These are phyloP conservation scores for Harpalus rufipes DNA, from an alignment of 2,888 invertebrate species.

Conservation along the genomic window DNA sequence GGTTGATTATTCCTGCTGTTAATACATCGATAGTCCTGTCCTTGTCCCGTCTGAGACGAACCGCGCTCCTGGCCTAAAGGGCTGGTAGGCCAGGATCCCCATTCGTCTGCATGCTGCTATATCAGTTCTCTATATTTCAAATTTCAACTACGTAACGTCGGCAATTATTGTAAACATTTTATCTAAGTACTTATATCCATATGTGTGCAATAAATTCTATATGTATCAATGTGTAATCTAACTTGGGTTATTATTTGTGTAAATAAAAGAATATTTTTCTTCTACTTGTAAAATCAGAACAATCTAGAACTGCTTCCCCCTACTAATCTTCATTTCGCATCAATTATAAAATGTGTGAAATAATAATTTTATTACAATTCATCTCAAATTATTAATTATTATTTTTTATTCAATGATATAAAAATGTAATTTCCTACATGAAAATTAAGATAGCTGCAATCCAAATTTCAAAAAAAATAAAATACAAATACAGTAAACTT, in stretches of 20 bases:
- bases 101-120: slow-evolving; percentile 42
- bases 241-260: slow-evolving; percentile 49
- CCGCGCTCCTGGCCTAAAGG: slow-evolving; percentile 50
- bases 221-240: slow-evolving; percentile 29
- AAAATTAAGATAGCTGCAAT: too few species aligned
- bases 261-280: slow-evolving; percentile 53
- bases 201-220: slow-evolving; percentile 57
- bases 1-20: slow-evolving; percentile 54
- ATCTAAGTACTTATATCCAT: slow-evolving; percentile 48
- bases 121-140: slow-evolving; percentile 40
- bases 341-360: too few species aligned
- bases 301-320: slow-evolving; percentile 9
- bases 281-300: slow-evolving; percentile 15
- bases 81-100: slow-evolving; percentile 51
- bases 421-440: too few species aligned
- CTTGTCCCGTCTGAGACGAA: slow-evolving; percentile 4
- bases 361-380: too few species aligned
- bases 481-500: too few species aligned
- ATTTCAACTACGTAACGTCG: slow-evolving; percentile 39
- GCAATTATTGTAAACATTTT: slow-evolving; percentile 40
- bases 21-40: slow-evolving; percentile 51
- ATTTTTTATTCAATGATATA: too few species aligned
- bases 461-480: too few species aligned
- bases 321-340: neutral
- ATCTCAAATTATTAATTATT: too few species aligned